Percentiles rank a stretch among this genome's conserved stretches.
phyloP scores from a whole-genome alignment of 35 echinoderm and acorn worm species.

The Acanthaster planci region DNA sequence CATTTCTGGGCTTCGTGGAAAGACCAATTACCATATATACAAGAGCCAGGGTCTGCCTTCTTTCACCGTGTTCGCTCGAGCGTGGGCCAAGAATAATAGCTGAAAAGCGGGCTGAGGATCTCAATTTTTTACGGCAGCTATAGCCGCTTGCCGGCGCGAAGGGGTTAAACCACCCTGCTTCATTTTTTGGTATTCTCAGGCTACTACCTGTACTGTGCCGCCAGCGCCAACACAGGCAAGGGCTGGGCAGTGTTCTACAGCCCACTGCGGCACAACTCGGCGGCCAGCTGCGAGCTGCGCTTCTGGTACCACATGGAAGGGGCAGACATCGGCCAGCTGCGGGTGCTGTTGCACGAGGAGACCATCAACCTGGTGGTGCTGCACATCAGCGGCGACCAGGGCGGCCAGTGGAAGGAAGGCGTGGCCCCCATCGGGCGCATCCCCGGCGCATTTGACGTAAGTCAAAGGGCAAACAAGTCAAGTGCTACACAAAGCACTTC shows the following conservation, averaged over 20 bases:
- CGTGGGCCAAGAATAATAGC: too few species aligned
- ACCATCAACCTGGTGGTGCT: constrained; percentile 51
- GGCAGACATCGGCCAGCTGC: constrained; percentile 57
- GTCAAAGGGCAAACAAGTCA: not conserved
- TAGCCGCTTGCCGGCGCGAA: too few species aligned
- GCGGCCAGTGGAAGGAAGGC: constrained; percentile 66
- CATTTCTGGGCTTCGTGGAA: too few species aligned
- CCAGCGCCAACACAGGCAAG: constrained; percentile 41
- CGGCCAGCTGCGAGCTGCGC: constrained; percentile 70
- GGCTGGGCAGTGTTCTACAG: constrained; percentile 60
- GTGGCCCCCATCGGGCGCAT: constrained; percentile 69
- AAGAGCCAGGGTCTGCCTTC: too few species aligned
- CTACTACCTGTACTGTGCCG: constrained; percentile 74
- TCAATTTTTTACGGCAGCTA: too few species aligned
- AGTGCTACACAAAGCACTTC: too few species aligned
- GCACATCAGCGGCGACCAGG: constrained; percentile 53
- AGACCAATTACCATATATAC: too few species aligned
- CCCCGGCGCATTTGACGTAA: constrained; percentile 63
- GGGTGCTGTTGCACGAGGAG: constrained; percentile 54
- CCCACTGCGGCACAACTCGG: constrained; percentile 61
- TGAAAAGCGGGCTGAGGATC: too few species aligned
- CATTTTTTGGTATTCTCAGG: constrained; percentile 62
- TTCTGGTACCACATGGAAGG: constrained; percentile 88
- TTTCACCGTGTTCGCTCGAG: too few species aligned
- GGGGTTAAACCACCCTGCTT: too few species aligned